These are phyloP conservation scores for Ernsta delagoae DNA, from an alignment of 2,888 invertebrate genomes.

Conservation along the genomic window DNA sequence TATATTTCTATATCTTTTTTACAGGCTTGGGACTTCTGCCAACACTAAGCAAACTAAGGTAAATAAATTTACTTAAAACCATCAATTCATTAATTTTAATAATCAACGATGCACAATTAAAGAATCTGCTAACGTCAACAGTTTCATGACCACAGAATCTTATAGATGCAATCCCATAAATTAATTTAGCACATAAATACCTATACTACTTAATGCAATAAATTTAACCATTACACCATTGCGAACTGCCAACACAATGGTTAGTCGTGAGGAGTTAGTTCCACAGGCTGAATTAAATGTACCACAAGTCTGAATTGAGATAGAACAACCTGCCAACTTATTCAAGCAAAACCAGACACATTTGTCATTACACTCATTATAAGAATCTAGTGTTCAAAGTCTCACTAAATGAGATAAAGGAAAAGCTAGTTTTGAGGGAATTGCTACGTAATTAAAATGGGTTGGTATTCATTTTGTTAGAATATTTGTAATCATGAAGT, in stretches of 20 bases:
- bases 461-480: no score
- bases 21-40: slow-evolving; percentile 95
- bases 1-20: slow-evolving; percentile 8
- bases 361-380: slow-evolving; percentile 16
- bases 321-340: slow-evolving; percentile 14
- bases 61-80: slow-evolving; percentile 58
- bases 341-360: slow-evolving; percentile 12
- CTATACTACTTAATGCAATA: no score
- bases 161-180: no score
- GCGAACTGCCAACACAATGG: slow-evolving; percentile 1
- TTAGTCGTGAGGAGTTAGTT: slow-evolving; percentile 4
- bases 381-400: not conserved
- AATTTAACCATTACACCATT: not conserved
- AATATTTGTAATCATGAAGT: no score
- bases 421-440: no score
- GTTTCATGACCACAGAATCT: no score
- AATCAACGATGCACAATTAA: no score
- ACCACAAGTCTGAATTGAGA: slow-evolving; percentile 44
- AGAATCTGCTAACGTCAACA: no score
- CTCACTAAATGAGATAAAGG: not conserved
- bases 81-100: no score
- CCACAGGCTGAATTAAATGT: slow-evolving; percentile 12
- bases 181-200: not conserved
- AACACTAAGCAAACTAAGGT: slow-evolving; percentile 93
- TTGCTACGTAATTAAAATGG: no score